Evolutionary conservation across 2,113 vertebrate genomes (phyloP), one percentile per base, ranked within the genome.

Genomic region (Calonectris borealis): DNA sequence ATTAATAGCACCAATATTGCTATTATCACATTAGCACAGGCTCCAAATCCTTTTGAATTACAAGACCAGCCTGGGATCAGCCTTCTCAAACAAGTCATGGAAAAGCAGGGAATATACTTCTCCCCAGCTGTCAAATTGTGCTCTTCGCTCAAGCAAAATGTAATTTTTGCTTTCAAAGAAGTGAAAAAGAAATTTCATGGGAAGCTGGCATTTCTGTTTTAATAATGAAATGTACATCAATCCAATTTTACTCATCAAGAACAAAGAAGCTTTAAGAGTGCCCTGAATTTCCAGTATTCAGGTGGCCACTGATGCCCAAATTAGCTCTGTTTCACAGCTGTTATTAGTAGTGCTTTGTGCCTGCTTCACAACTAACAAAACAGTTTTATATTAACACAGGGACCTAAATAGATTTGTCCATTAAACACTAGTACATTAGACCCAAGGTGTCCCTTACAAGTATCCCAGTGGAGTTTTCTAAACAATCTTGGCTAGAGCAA

Each of bases 371-470:
- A 96, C 96, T 96, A 97, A 95, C 92, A 94, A 96, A 97, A 94
- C 77, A 89, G 57, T 95, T 97, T 96, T 96, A 96, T 97, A 97
- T 96, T 96, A 97, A 94, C 87, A 91, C 44, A 89, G 96, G 91
- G 93, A 97, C 88, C 87, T 91, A 93, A 97, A 96, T 94, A 97
- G 93, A 94, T 97, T 97, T 97, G 96, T 96, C 97, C 96, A 97
- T 97, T 96, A 97, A 97, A 96, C 2, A 9, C 85, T 87, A 95
- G 96, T 97, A 95, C 97, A 97, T 97, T 97, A 97, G 93, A 96
- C 94, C 94, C 93, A 97, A 96, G 94, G 95, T 95, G 95, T 96
- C 94, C 94, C 95, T 97, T 96, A 95, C 90, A 96, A 84, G 76
- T 91, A 79, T 96, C 96, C 97, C 95, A 93, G 48, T 69, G 93